A percentile compares a stretch with the other conserved stretches of the same genome.
These are phyloP conservation scores for Planiliza haematocheilus DNA, from an alignment of 2,113 vertebrate genomes.

Conservation along the genomic window DNA sequence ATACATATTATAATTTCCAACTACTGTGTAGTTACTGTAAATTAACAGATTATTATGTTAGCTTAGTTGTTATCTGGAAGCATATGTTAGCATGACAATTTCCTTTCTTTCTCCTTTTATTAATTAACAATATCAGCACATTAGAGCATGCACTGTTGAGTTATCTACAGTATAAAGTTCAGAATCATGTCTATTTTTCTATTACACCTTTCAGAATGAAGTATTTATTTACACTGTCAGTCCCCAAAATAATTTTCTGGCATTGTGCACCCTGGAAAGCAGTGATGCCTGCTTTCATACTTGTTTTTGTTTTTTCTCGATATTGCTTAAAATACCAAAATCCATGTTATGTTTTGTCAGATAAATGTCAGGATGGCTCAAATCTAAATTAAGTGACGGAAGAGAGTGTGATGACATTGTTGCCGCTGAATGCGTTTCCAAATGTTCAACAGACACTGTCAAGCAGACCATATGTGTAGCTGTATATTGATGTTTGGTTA, in stretches of 20 bases:
- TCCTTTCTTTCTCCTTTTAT: constrained; percentile 61
- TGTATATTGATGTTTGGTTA: constrained; percentile 74
- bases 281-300: constrained; percentile 29
- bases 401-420: constrained; percentile 38
- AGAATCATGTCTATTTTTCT: constrained; percentile 83
- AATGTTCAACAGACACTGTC: constrained; percentile 68
- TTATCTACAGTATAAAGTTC: constrained; percentile 59
- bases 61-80: constrained; percentile 62
- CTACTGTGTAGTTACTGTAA: constrained; percentile 86
- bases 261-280: constrained; percentile 23
- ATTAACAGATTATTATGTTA: constrained; percentile 68
- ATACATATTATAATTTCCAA: constrained; percentile 79
- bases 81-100: constrained; percentile 70
- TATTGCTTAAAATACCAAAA: constrained; percentile 61
- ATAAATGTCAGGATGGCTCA: constrained; percentile 66
- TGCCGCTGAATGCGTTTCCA: constrained; percentile 63
- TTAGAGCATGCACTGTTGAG: constrained; percentile 73
- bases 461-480: constrained; percentile 66
- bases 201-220: constrained; percentile 69
- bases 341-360: constrained; percentile 57
- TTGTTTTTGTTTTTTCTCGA: constrained; percentile 18
- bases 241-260: constrained; percentile 35
- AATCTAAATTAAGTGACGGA: constrained; percentile 34
- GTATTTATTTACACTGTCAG: constrained; percentile 54
- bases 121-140: constrained; percentile 51